Conservation (phyloP, 1,140 invertebrate species). For the Lutraria rhynchaena region DNA sequence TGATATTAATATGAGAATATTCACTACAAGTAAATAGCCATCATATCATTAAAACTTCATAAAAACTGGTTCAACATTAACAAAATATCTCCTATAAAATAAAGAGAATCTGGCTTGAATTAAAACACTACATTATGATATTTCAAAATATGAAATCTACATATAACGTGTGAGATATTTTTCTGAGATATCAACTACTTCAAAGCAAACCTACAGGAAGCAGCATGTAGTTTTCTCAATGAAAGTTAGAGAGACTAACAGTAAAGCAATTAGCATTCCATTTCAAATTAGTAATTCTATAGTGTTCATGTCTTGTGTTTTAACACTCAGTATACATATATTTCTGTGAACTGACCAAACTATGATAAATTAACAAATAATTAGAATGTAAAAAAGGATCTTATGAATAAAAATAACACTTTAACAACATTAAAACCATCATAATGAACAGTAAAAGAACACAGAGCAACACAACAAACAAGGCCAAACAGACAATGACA, state of each 20-base stretch:
- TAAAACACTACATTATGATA: slow-evolving; percentile 30
- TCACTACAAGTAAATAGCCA: slow-evolving; percentile 14
- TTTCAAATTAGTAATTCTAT: slow-evolving; percentile 34
- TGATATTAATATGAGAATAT: slow-evolving; percentile 20
- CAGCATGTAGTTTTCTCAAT: slow-evolving; percentile 20
- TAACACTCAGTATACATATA: too few relatives aligned
- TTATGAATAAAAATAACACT: too few relatives aligned
- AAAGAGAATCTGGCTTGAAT: slow-evolving; percentile 12
- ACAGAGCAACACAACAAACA: too few relatives aligned
- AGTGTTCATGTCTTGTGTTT: slow-evolving; percentile 16
- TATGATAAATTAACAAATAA: too few relatives aligned
- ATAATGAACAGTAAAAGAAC: too few relatives aligned
- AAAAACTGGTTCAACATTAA: slow-evolving; percentile 26
- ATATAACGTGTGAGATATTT: slow-evolving; percentile 22
- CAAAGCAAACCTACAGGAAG: slow-evolving; percentile 17
- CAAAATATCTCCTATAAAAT: slow-evolving; percentile 11
- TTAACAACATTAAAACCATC: too few relatives aligned
- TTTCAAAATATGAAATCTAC: slow-evolving; percentile 6
- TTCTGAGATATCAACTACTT: slow-evolving; percentile 27
- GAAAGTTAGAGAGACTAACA: slow-evolving; percentile 21
- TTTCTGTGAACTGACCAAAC: too few relatives aligned
- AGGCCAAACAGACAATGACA: too few relatives aligned
- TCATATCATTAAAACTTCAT: slow-evolving; percentile 27
- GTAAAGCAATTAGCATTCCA: slow-evolving; percentile 33
- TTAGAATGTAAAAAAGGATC: too few relatives aligned